Base-by-base conservation (phyloP, 2,113 vertebrate genomes). In the Tetrax tetrax region DNA sequence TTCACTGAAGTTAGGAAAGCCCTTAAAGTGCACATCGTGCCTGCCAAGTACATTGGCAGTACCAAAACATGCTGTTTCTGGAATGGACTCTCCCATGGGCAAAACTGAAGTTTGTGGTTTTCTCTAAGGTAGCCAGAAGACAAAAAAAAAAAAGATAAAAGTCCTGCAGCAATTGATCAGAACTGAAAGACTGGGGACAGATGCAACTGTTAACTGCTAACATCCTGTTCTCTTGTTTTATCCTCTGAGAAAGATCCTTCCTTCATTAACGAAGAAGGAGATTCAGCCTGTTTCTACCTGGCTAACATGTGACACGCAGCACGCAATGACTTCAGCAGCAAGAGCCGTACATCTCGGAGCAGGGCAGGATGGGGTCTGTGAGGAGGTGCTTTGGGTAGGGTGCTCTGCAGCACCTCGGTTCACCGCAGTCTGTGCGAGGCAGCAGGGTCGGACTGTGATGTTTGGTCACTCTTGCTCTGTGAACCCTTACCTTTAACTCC, bases 11-110 rank as follows among this genome's bases (percentile, higher is more conserved):
- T 92, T 90, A 70, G 50, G 59, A 90, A 90, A 83, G 76, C 59
- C 86, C 54, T 92, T 85, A 45, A 90, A 77, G 86, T 63, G 79
- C 54, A 54, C 22, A 1, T 90, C 61, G 0, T 24, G 25, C 70
- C 71, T 93, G 90, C 85, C 86, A 86, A 93, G 83, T 74, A 22
- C 31, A 2, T 33, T 83, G 91, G 66, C 82, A 90, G 59, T 72
- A 70, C 90, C 74, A 84, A 91, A 69, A 65, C 1, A 2, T 72
- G 33, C 50, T 0, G 0, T 77, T 82, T 82, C 91, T 95, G 84
- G 48, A 77, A 33, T 81, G 61, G 61, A 51, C 65, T 72, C 57
- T 85, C 61, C 61, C 31, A 4, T 63, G 79, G 50, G 68, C 31
- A 78, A 57, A 92, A 31, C 54, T 65, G 59, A 79, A 64, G 57